Evolutionary conservation across 2,888 invertebrate genomes (phyloP), one percentile per base, ranked within the genome.

Genomic region (Heteropelma amictum): DNA sequence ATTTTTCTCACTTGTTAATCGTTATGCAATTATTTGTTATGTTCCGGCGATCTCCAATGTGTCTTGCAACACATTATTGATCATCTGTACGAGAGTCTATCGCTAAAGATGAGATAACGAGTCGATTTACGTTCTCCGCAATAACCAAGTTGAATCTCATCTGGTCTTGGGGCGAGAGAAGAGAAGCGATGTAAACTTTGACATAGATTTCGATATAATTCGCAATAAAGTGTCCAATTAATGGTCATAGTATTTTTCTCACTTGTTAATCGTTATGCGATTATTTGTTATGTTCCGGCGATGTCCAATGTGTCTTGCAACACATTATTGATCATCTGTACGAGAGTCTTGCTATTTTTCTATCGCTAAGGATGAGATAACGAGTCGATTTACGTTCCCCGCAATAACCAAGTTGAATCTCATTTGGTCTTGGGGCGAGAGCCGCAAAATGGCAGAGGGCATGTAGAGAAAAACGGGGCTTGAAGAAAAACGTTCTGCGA

Each of bases 381-480:
- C 40, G 42, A 7, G 19, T 19, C 30, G 14, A 21, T 69, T 35
- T 7, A 60, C 49, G 47, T 49, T 33, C 23, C 23, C 23, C 38
- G 51, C 28, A 64, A 51, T 64, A 19, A 64, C 19, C 28, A 51
- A 30, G 67, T 33, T 21, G 56, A 56, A 51, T 68, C 38, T 49
- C n/a, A 10, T 56, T 68, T 73, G 49, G 61, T 73, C 63, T 63
- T 33, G 63, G 61, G 2, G 54, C n/a, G 14, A 23, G 1, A 17
- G 4, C 33, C 10, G 17, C 5, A 4, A n/a, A n/a, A n/a, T n/a
- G 49, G 40, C 14, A 19, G 26, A 12, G 40, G 19, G 51, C 19
- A 49, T 8, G 28, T 17, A 26, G 40, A 5, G 7, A 68, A 72
- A 61, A 53, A 30, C 45, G 54, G 38, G 61, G 42, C 38, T 47